These are phyloP conservation scores for Peribatodes rhomboidaria DNA, from an alignment of 2,888 invertebrate species.

Conservation along the genomic window DNA sequence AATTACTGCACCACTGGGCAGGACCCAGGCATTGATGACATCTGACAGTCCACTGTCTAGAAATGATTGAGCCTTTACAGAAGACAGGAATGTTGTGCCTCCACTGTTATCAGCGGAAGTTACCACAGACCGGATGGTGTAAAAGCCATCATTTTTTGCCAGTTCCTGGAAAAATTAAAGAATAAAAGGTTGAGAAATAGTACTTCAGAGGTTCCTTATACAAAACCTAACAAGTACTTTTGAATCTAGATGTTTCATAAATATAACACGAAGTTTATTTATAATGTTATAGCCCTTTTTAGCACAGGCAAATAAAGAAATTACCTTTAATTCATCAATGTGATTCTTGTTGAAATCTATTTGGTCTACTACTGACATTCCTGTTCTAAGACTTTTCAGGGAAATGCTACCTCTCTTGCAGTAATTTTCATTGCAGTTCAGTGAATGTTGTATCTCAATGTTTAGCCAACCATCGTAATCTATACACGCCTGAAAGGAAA, in stretches of 20 bases:
- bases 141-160: constrained; percentile 90
- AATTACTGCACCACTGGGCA: constrained; percentile 92
- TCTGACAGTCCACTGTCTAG: constrained; percentile 92
- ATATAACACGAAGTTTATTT: too few species aligned
- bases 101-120: constrained; percentile 88
- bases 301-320: too few species aligned
- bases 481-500: constrained; percentile 70
- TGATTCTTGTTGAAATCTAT: constrained; percentile 85
- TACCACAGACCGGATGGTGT: constrained; percentile 90
- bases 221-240: too few species aligned
- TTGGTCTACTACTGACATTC: constrained; percentile 88
- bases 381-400: constrained; percentile 90
- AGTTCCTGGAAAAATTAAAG: constrained; percentile 85
- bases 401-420: constrained; percentile 90
- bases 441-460: constrained; percentile 89
- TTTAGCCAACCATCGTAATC: constrained; percentile 92
- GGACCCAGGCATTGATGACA: constrained; percentile 91
- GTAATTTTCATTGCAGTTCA: constrained; percentile 86
- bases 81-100: constrained; percentile 90
- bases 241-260: too few species aligned
- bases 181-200: too few species aligned
- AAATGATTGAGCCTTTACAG: constrained; percentile 92
- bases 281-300: too few species aligned
- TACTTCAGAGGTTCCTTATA: too few species aligned
- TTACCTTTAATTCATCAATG: constrained; percentile 86